Evolutionary conservation across 2,888 invertebrate genomes (phyloP), one percentile per base, ranked within the genome.

Genomic region (Arrhopalites spinosus): DNA sequence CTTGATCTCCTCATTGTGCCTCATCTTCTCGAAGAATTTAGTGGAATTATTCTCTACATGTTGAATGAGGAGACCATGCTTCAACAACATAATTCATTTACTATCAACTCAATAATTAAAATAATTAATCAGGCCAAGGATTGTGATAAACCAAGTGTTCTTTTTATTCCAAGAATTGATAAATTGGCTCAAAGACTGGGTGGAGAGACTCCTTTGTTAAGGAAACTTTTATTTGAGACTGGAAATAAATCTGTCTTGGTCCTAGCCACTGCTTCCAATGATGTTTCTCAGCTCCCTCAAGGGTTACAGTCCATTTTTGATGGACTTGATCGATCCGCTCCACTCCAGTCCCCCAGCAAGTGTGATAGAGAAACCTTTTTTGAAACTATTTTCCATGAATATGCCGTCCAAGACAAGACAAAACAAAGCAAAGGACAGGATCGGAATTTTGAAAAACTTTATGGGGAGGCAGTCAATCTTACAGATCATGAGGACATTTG

Each of bases 101-200:
- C 66, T 29, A 29, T 76, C 8, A 53, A 43, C 20, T 66, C 71
- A 29, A 43, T 79, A 0, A 20, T 69, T 13, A 36, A 63, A 2
- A 68, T 72, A 8, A 66, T 77, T 5, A 53, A 45, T n/a, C 77
- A 78, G 64, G 78, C 78, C 13, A 50, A 72, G 17, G 36, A 68
- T 0, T 76, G 71, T 29, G 17, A 59, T 1, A 61, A 69, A 15
- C 25, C 73, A 0, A 15, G 73, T 8, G 67, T 80, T 13, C 50
- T 80, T 13, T 80, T 78, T 70, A 36, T 78, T 20, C 76, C 73
- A 8, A 11, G 75, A 5, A 68, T 80, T 15, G 75, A 78, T 13
- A 64, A 64, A 8, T 15, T 79, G 0, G 72, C 74, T 27, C 27
- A 63, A 13, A 47, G 70, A 63, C 15, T 75, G 0, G 30, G 47